Evolutionary conservation across 2,888 invertebrate species (phyloP), one percentile per base, ranked within the genome.

Genomic region (Chironomus riparius): DNA sequence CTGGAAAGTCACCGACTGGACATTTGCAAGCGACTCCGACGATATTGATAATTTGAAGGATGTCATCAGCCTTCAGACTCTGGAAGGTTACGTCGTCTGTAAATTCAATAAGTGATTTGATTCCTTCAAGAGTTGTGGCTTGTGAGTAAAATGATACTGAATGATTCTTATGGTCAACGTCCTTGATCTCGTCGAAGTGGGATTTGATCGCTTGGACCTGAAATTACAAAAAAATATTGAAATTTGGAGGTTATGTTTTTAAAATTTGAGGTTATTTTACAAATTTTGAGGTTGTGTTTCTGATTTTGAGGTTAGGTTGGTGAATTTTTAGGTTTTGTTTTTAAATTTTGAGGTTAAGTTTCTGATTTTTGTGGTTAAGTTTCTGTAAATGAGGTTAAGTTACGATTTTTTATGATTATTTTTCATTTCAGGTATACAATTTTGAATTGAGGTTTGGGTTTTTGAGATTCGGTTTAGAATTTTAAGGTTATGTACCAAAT

Each of bases 1-100:
- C 70, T 15, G 70, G 70, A 48, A 70, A 70, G 12, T 70, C 70
- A 70, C 70, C 47, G 6, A 70, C 15, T 21, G 70, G 70, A 48
- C 70, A 47, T 1, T 5, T 70, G 70, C 70, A 70, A 2, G 70
- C 70, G 5, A 70, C 70, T 21, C 70, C 70, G 7, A 70, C 70
- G 2, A 70, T 4, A 21, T 70, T 70, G 4, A 70, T 5, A 4
- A 70, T 15, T 22, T 70, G 22, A 47, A 70, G 47, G 1, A 70
- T 47, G 3, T 70, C 70, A 12, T 21, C 3, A 18, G 22, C 70
- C 3, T 15, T 21, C 0, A 70, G 18, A 10, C 10, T 47, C 0
- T 15, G 1, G 21, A 70, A 70, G 7, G 6, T 3, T 3, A n/a
- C 4, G 15, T 70, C 47, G 4, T 70, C 47, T 5, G 70, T 15